Conservation (phyloP, 2,888 invertebrate genomes). For the Pseudococcus viburni region DNA sequence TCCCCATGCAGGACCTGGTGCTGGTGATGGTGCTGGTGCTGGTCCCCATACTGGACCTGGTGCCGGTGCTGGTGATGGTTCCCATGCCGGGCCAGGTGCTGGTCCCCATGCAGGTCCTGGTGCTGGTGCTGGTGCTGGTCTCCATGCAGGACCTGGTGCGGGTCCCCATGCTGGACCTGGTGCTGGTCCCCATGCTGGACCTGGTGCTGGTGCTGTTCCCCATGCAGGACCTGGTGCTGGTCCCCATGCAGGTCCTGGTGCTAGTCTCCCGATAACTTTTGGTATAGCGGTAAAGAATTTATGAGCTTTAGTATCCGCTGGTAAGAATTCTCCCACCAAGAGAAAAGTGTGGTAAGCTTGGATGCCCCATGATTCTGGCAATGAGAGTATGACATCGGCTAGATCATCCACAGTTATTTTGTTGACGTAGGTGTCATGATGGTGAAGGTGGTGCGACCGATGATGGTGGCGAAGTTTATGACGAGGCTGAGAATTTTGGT, state of each 20-base stretch:
- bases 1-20: not conserved
- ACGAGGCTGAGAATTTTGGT: not conserved
- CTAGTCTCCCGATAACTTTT: not conserved
- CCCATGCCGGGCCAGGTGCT: no score
- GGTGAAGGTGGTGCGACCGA: not conserved
- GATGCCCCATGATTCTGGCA: not conserved
- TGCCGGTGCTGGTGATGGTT: no score
- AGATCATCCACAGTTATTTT: not conserved
- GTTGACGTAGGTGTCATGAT: not conserved
- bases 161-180: no score
- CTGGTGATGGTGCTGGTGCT: no score
- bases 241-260: no score
- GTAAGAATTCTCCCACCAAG: not conserved
- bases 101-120: no score
- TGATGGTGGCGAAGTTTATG: not conserved
- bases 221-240: no score
- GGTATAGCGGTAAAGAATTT: not conserved
- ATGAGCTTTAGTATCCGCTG: not conserved
- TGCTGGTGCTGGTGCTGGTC: no score
- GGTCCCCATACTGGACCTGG: no score
- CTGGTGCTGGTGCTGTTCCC: no score
- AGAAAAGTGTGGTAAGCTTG: not conserved
- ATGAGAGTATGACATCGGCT: not conserved
- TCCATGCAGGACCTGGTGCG: no score
- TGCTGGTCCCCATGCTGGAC: no score